Base-by-base conservation (phyloP, 2,888 invertebrate species). In the Chrysopilus asiliformis region DNA sequence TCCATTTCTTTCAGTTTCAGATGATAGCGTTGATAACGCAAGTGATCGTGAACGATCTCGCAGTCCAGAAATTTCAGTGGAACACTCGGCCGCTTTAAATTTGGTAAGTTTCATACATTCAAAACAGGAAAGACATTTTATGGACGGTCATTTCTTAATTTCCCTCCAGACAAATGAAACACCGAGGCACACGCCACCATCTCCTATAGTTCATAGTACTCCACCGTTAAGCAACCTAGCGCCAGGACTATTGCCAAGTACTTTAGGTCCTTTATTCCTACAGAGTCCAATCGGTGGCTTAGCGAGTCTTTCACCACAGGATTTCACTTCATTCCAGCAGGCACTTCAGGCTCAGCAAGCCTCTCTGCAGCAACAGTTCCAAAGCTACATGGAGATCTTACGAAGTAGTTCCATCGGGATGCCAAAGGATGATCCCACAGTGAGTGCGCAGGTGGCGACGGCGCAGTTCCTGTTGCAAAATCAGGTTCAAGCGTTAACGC, bases 391-490 rank as follows among this genome's bases (percentile, higher is more conserved):
- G 35, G 60, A 64, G 14, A 42, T 64, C n/a, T 39, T 61, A 20
- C 50, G 56, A n/a, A 57, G 49, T 16, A 36, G 40, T 15, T 32
- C 38, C 5, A 15, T 41, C 8, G 38, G 38, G 3, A 10, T 58
- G 20, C 47, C 52, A 1, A 44, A 53, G 19, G 61, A 63, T 20
- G 61, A 61, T 45, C 56, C 62, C 0, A 48, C 52, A 2, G n/a
- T n/a, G n/a, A n/a, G n/a, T n/a, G 45, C 58, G 1, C 61, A 63
- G 40, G 49, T 57, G 32, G 59, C 78, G 1, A 52, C 60, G 45
- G 74, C 79, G 19, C 82, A 82, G 58, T 79, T 81, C 55, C 76
- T 82, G 55, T 65, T 84, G 40, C 82, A 83, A 56, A 81, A 79
- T 61, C 81, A 55, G 44, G 42, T 58, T 58, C 86, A 86, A 56